phyloP scores from a whole-genome alignment of 2,888 invertebrate species.

The Scaptomyza caliginosa region DNA sequence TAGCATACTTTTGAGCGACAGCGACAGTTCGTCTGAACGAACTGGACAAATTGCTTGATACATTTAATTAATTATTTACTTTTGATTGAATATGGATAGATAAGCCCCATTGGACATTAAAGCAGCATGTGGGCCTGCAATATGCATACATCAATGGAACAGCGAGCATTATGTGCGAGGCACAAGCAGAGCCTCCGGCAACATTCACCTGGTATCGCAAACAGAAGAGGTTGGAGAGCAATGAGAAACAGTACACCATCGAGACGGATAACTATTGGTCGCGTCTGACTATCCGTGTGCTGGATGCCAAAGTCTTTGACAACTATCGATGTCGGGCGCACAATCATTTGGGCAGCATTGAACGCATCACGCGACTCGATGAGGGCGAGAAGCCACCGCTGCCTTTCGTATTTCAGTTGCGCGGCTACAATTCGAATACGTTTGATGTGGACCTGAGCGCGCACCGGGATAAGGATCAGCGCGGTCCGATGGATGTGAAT shows the following conservation, averaged over 20 bases:
- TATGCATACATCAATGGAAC: conserved; percentile 85
- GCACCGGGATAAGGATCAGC: conserved; percentile 62
- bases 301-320: conserved; percentile 83
- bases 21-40: conserved; percentile 7
- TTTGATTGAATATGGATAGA: conserved; percentile 65
- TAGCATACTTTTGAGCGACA: conserved; percentile 29
- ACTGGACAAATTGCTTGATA: conserved; percentile 1
- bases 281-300: conserved; percentile 78
- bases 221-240: conserved; percentile 79
- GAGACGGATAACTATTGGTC: conserved; percentile 80
- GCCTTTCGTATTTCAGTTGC: conserved; percentile 83
- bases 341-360: conserved; percentile 85
- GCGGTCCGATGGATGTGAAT: conserved; percentile 82
- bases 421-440: conserved; percentile 84
- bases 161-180: conserved; percentile 86
- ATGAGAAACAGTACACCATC: conserved; percentile 78
- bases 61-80: not conserved
- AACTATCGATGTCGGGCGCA: conserved; percentile 85
- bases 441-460: conserved; percentile 84
- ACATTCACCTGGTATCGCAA: conserved; percentile 85
- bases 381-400: conserved; percentile 85
- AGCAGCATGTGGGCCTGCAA: conserved; percentile 71
- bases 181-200: conserved; percentile 86
- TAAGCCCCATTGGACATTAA: conserved; percentile 81
- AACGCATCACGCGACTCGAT: conserved; percentile 84